Evolutionary conservation across 2,113 vertebrate species (phyloP).

Genomic region (Phalacrocorax pelagicus): DNA sequence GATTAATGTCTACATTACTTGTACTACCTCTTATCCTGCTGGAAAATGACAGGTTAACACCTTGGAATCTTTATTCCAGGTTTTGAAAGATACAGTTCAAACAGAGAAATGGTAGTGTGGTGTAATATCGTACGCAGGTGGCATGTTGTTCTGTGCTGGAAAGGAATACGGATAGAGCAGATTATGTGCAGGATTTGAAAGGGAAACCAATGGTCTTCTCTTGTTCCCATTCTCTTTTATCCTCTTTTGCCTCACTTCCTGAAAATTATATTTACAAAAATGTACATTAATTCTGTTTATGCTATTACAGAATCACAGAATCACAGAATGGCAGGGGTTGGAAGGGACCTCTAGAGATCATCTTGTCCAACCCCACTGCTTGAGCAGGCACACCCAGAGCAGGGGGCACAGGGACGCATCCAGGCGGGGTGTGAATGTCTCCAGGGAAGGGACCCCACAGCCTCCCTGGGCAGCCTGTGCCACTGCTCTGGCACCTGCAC

Average conservation of each 20-base stretch:
- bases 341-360: too few relatives aligned
- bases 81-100: neutral
- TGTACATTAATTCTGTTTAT: neutral
- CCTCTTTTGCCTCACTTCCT: neutral
- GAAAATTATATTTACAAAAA: neutral
- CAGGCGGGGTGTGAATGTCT: too few relatives aligned
- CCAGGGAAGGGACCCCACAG: too few relatives aligned
- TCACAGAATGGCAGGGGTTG: too few relatives aligned
- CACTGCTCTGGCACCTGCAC: too few relatives aligned
- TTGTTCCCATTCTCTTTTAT: neutral
- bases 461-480: too few relatives aligned
- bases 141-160: neutral
- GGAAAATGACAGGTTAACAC: neutral
- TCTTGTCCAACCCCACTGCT: too few relatives aligned
- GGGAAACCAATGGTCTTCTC: neutral
- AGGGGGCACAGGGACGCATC: too few relatives aligned
- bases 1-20: neutral
- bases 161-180: neutral
- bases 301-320: too few relatives aligned
- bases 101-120: neutral
- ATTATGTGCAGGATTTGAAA: neutral
- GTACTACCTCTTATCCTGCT: neutral
- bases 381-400: too few relatives aligned
- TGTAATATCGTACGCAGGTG: neutral
- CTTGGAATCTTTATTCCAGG: neutral